phyloP scores from a whole-genome alignment of 1,140 invertebrate species.

The Zaprionus camerounensis region DNA sequence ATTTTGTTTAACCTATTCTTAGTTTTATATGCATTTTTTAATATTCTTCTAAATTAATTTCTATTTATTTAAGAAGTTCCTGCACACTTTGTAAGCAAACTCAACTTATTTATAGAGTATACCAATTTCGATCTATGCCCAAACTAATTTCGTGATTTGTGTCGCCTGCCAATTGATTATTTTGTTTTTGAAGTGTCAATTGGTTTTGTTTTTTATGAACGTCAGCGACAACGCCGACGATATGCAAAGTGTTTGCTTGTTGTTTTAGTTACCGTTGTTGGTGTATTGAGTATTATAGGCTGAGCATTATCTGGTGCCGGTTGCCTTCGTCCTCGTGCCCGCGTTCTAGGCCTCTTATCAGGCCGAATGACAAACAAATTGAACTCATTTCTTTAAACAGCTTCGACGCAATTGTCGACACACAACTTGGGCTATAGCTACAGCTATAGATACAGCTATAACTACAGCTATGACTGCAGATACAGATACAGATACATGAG shows the following conservation, averaged over 20 bases:
- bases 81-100: background rate
- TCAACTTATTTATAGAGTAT: constrained; percentile 4
- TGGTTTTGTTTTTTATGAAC: constrained; percentile 40
- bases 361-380: constrained; percentile 66
- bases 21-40: background rate
- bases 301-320: constrained; percentile 45
- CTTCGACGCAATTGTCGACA: constrained; percentile 71
- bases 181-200: constrained; percentile 61
- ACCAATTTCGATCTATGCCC: background rate
- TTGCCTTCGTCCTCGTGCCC: constrained; percentile 13
- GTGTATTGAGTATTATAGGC: constrained; percentile 24
- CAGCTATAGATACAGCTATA: constrained; percentile 28
- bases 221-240: constrained; percentile 33
- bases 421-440: constrained; percentile 8
- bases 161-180: constrained; percentile 61
- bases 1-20: too few species aligned
- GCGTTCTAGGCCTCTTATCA: constrained; percentile 38
- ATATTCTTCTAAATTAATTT: background rate
- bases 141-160: background rate
- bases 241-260: constrained; percentile 63
- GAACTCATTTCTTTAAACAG: constrained; percentile 81
- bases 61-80: background rate
- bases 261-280: constrained; percentile 8
- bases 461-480: constrained; percentile 15
- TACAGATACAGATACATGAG: constrained; percentile 15